Evolutionary conservation across 2,888 invertebrate species (phyloP).

Genomic region (Tanaodytes sp.): DNA sequence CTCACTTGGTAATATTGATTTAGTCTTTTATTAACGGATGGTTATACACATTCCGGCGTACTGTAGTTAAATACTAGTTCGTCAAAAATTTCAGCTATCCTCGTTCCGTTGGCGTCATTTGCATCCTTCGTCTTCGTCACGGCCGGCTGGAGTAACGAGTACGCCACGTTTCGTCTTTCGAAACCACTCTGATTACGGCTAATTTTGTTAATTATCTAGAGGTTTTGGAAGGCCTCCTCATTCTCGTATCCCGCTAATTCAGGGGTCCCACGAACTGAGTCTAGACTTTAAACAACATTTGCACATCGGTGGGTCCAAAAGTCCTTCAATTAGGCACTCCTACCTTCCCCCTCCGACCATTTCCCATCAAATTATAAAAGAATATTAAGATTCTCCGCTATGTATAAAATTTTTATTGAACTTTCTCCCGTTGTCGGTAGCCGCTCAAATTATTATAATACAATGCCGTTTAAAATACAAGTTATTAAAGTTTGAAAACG

Average conservation of each 20-base stretch:
- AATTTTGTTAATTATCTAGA: constrained; percentile 71
- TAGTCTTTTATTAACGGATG: constrained; percentile 24
- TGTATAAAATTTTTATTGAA: constrained; percentile 10
- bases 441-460: neutral
- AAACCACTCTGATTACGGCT: constrained; percentile 69
- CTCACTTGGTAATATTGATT: constrained; percentile 41
- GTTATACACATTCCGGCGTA: constrained; percentile 38
- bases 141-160: constrained; percentile 3
- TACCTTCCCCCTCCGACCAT: constrained; percentile 47
- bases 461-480: too few relatives aligned
- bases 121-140: constrained; percentile 29
- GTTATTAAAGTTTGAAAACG: too few relatives aligned
- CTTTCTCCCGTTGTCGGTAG: neutral
- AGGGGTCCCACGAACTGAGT: constrained; percentile 69
- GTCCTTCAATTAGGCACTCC: constrained; percentile 63
- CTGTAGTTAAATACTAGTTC: constrained; percentile 63
- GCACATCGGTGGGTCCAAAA: constrained; percentile 58
- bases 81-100: constrained; percentile 31
- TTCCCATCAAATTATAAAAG: constrained; percentile 44
- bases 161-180: constrained; percentile 47
- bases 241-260: constrained; percentile 68
- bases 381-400: constrained; percentile 24
- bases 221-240: constrained; percentile 60
- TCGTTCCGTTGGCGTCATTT: constrained; percentile 6
- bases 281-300: constrained; percentile 72